Base-by-base conservation (phyloP, 2,888 invertebrate genomes). In the Cryptocephalus moraei region DNA sequence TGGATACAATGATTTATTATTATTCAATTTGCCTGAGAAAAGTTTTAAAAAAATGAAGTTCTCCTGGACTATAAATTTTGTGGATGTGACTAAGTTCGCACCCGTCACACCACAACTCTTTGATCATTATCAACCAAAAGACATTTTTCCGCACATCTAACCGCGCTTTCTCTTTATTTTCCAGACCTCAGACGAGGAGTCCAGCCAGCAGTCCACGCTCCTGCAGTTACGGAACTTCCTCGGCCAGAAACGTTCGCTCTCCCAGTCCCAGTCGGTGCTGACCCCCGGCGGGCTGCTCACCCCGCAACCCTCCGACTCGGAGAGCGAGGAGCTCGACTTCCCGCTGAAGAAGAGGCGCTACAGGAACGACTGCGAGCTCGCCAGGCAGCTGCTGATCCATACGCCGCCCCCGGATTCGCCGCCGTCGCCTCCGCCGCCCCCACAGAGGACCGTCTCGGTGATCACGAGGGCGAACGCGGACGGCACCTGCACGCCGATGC, bases 221-320 rank as follows among this genome's bases (percentile, higher is more conserved):
- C 51, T 54, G 47, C 58, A 59, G 48, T 55, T 61, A 4, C 53
- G 58, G 33, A 54, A 55, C 31, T 57, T 61, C 22, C 46, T 64
- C 50, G 61, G 60, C 6, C 63, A 64, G 44, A 62, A 67, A 53
- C 54, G 62, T 32, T 49, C 60, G 1, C 50, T 52, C 4, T 59
- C 61, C 6, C 56, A 60, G 6, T 51, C 57, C 10, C 56, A 58
- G 3, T 55, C 61, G 32, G 57, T 62, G 33, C 62, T 66, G 0
- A 50, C 57, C n/a, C 56, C 58, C 6, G 56, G 61, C 33, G 58
- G 62, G 33, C 62, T 66, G 0, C 62, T 86, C 47, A 91, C 91
- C 3, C 91, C 91, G 0, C 88, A 90, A 68, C 86, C 88, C 13
- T 90, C 90, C 0, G 91, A 91, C 68, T 86, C 87, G 0, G 91